Conservation (phyloP, 2,797 vertebrate species). For the Syngnathus rostellatus region DNA sequence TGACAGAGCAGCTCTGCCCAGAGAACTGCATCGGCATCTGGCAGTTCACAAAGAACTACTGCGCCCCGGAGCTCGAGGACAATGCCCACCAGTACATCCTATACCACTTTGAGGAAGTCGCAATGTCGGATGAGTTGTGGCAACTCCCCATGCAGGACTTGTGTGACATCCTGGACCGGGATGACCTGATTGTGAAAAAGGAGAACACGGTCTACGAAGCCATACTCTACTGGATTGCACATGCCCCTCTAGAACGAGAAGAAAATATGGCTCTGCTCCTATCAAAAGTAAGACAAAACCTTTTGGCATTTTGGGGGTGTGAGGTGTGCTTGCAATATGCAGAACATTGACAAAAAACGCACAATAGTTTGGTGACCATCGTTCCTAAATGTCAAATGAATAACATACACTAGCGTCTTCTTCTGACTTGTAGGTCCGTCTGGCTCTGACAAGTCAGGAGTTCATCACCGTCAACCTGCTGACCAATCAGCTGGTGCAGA, state of each 20-base stretch:
- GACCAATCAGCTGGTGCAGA: conserved; percentile 26
- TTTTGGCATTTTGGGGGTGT: neutral
- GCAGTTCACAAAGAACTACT: conserved; percentile 18
- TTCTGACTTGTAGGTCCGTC: neutral
- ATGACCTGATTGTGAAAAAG: conserved; percentile 42
- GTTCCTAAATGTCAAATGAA: neutral
- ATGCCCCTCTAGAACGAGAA: neutral
- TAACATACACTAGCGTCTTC: neutral
- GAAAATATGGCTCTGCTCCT: neutral
- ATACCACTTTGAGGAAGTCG: conserved; percentile 44
- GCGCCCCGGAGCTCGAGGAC: conserved; percentile 47
- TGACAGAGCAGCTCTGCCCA: conserved; percentile 58
- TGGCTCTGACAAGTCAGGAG: conserved; percentile 5
- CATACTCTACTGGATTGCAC: conserved; percentile 6
- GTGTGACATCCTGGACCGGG: conserved; percentile 57
- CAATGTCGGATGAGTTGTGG: conserved; percentile 67
- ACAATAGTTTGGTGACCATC: neutral
- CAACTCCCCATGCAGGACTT: conserved; percentile 47
- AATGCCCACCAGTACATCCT: conserved; percentile 67
- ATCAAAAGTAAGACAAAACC: conserved; percentile 6
- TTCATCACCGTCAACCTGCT: conserved; percentile 15
- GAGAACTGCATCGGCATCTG: conserved; percentile 77
- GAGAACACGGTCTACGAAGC: conserved; percentile 39
- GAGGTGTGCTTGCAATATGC: neutral
- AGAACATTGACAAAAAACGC: neutral